Percentiles rank a stretch among this genome's conserved stretches.
phyloP scores from a whole-genome alignment of 2,797 vertebrate genomes.

The Darevskia mixta region DNA sequence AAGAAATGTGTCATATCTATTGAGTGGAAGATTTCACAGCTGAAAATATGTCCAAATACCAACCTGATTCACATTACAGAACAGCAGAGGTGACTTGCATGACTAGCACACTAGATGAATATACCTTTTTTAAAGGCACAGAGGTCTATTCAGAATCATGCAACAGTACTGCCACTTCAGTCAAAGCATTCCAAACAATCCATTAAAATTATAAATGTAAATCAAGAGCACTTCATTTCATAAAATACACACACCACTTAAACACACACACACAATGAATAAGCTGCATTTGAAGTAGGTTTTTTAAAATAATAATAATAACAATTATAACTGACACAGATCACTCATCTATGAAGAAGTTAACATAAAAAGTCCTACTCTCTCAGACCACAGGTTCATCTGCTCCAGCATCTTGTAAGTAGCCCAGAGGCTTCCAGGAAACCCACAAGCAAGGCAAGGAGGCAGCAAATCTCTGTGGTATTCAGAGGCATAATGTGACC shows the following conservation, averaged over 20 bases:
- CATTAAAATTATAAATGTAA: not conserved
- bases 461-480: not conserved
- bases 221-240: not conserved
- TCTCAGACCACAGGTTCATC: not conserved
- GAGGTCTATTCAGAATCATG: not conserved
- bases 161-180: not conserved
- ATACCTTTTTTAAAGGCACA: not conserved
- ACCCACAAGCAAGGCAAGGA: not conserved
- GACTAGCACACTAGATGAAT: not conserved
- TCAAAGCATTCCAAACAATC: not conserved
- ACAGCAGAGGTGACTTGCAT: not conserved
- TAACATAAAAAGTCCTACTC: not conserved
- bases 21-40: constrained; percentile 4
- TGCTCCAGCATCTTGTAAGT: not conserved
- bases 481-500: not conserved
- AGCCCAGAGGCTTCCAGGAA: not conserved
- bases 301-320: not conserved
- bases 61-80: not conserved
- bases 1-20: not conserved
- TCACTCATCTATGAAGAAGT: not conserved
- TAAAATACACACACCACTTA: not conserved
- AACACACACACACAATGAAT: not conserved
- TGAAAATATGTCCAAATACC: not conserved
- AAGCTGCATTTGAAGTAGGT: not conserved
- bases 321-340: not conserved